phyloP scores from a whole-genome alignment of 1,140 invertebrate genomes.

The Lasioglossum albipes region DNA sequence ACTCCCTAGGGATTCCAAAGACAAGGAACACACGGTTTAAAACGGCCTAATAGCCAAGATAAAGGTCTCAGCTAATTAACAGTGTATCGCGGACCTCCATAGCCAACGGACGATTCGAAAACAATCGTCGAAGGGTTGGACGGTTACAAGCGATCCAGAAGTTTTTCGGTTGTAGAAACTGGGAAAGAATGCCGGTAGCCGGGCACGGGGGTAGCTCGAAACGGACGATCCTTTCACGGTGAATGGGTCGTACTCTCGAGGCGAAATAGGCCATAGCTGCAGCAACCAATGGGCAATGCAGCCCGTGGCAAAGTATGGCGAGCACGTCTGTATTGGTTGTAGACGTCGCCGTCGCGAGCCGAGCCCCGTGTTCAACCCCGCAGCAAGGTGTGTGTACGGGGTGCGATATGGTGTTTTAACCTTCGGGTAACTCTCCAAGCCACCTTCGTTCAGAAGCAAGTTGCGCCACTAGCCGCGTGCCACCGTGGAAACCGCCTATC shows the following conservation, averaged over 20 bases:
- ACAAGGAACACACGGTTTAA: too few relatives aligned
- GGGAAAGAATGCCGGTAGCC: conserved; percentile 52
- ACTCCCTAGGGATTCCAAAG: too few relatives aligned
- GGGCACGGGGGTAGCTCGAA: conserved; percentile 60
- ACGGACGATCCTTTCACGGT: conserved; percentile 75
- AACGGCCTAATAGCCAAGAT: neutral
- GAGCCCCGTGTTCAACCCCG: neutral
- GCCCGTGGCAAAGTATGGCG: conserved; percentile 54
- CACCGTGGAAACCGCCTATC: conserved; percentile 61
- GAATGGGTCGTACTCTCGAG: conserved; percentile 80
- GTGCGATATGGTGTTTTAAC: conserved; percentile 69
- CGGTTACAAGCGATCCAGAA: conserved; percentile 41
- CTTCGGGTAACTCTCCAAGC: conserved; percentile 56
- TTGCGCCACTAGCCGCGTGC: conserved; percentile 54
- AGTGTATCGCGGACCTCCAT: neutral
- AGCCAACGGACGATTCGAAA: neutral
- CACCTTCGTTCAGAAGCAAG: conserved; percentile 59
- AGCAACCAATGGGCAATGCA: conserved; percentile 79
- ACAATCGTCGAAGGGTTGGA: conserved; percentile 28
- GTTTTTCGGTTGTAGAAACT: conserved; percentile 51
- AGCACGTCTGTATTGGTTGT: conserved; percentile 36
- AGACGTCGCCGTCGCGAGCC: conserved; percentile 14
- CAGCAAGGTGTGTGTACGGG: conserved; percentile 48
- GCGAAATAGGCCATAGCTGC: conserved; percentile 79
- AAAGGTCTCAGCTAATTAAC: neutral